Percentiles rank a stretch among this genome's conserved stretches.
Conservation (phyloP, 2,888 invertebrate genomes). For the Tuberolachnus salignus region DNA sequence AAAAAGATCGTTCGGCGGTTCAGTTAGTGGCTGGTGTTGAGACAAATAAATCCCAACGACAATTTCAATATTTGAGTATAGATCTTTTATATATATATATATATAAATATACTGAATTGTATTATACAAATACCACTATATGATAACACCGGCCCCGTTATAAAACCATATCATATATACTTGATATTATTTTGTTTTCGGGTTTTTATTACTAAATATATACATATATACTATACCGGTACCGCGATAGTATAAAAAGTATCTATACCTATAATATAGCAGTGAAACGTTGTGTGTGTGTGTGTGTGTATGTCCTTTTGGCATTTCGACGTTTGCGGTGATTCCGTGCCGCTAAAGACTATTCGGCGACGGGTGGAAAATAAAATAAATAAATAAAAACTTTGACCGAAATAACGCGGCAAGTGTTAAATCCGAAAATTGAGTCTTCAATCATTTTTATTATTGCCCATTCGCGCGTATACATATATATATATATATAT, state of each 20-base stretch:
- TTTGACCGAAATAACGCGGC: conserved; percentile 34
- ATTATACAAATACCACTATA: too few relatives aligned
- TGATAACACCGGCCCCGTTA: too few relatives aligned
- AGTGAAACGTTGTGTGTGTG: not conserved
- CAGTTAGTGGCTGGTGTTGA: conserved; percentile 3
- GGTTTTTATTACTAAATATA: too few relatives aligned
- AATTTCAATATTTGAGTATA: conserved; percentile 27
- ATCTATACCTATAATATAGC: too few relatives aligned
- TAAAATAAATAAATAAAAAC: conserved; percentile 26
- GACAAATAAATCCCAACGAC: conserved; percentile 3
- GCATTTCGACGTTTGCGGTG: not conserved
- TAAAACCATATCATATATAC: too few relatives aligned
- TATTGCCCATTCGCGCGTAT: conserved; percentile 18
- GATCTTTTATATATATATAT: not conserved
- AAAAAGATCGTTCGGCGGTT: conserved; percentile 5
- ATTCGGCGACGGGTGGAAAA: too few relatives aligned
- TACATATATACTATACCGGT: too few relatives aligned
- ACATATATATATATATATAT: not conserved
- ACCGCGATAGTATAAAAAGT: too few relatives aligned
- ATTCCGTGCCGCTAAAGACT: not conserved
- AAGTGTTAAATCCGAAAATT: conserved; percentile 47
- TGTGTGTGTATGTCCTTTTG: not conserved
- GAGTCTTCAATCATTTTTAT: conserved; percentile 56
- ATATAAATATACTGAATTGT: too few relatives aligned
- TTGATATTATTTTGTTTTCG: too few relatives aligned